Percentiles rank a stretch among this genome's conserved stretches.
These are phyloP conservation scores for Elysia crispata DNA, from an alignment of 2,888 invertebrate species.

Conservation along the genomic window DNA sequence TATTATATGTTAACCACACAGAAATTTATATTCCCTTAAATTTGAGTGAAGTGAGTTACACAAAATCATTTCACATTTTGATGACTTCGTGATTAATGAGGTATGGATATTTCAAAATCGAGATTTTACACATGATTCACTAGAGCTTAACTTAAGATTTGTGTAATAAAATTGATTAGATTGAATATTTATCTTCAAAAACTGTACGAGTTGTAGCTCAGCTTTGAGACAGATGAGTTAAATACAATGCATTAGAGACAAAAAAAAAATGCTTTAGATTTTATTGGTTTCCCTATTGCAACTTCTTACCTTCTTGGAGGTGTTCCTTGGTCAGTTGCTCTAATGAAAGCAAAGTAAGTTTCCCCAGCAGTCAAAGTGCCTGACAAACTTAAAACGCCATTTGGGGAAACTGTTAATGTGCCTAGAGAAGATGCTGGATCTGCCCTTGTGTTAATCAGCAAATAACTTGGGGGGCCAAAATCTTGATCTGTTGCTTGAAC, in stretches of 20 bases:
- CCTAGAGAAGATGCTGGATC: background rate
- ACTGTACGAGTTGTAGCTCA: background rate
- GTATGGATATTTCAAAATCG: too few relatives aligned
- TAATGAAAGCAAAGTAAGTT: constrained; percentile 15
- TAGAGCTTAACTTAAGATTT: too few relatives aligned
- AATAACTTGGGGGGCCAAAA: constrained; percentile 10
- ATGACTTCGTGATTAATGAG: too few relatives aligned
- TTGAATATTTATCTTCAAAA: background rate
- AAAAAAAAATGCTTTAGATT: too few relatives aligned
- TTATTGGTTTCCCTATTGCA: too few relatives aligned
- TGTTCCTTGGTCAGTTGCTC: constrained; percentile 38
- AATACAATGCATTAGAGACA: too few relatives aligned
- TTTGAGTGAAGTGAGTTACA: too few relatives aligned
- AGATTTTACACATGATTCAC: background rate
- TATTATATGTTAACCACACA: too few relatives aligned
- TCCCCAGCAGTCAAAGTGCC: constrained; percentile 40
- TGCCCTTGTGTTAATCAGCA: background rate
- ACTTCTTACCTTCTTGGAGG: constrained; percentile 36
- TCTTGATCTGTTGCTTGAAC: constrained; percentile 41
- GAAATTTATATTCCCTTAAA: too few relatives aligned
- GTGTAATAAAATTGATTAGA: too few relatives aligned
- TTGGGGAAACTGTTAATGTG: constrained; percentile 4
- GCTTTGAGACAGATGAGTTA: background rate
- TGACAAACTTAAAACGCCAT: constrained; percentile 31
- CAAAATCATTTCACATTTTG: background rate